Conservation (phyloP, 2,113 vertebrate species). For the Platysteira castanea region DNA sequence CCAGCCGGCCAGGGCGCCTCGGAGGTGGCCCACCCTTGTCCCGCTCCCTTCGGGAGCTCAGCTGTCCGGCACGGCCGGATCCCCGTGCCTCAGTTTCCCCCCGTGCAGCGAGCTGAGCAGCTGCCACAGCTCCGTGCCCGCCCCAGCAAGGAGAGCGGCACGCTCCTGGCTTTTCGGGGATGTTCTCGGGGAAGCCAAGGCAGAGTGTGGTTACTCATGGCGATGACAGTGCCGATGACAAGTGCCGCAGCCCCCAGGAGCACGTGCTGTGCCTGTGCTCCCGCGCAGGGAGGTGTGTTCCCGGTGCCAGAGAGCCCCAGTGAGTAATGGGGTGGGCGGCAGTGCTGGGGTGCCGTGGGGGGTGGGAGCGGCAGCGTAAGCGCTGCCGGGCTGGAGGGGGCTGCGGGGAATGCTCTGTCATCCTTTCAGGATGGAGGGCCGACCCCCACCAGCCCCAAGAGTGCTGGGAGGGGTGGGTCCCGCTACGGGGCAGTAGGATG, state of each 20-base stretch:
- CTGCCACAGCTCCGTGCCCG: background rate
- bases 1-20: background rate
- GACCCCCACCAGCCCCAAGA: rapidly evolving
- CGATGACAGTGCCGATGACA: conserved; percentile 36
- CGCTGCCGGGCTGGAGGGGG: background rate
- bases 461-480: background rate
- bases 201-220: conserved; percentile 24
- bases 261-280: conserved; percentile 31
- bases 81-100: conserved; percentile 28
- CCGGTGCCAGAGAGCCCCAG: conserved; percentile 23
- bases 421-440: background rate
- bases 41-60: background rate
- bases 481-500: rapidly evolving
- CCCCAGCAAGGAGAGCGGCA: background rate
- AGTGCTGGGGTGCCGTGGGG: background rate
- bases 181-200: background rate
- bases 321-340: conserved; percentile 56
- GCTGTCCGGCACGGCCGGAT: rapidly evolving
- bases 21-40: background rate
- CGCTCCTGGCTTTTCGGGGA: background rate
- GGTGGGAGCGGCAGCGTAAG: background rate
- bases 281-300: conserved; percentile 6
- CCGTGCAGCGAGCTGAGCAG: background rate
- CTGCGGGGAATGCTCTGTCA: background rate
- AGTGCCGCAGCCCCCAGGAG: conserved; percentile 24